Evolutionary conservation across 2,888 invertebrate genomes (phyloP).

Genomic region (Polydesmus complanatus): DNA sequence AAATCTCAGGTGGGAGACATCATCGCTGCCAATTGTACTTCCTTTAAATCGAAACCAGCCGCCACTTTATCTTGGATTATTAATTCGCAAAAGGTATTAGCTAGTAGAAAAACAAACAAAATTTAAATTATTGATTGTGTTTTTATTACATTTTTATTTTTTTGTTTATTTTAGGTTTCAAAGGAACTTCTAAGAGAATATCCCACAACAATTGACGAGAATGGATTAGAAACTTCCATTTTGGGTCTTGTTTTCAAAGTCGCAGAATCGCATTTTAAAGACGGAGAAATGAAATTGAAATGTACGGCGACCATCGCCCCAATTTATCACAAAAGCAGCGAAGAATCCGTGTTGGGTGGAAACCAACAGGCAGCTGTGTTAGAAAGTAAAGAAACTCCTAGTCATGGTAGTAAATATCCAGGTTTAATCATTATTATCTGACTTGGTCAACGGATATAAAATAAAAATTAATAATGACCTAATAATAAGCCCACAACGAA

Average conservation of each 20-base stretch:
- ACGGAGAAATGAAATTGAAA: slow-evolving; percentile 72
- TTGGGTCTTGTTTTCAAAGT: slow-evolving; percentile 67
- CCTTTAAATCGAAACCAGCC: too few species aligned
- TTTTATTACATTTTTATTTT: too few species aligned
- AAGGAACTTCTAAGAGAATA: slow-evolving; percentile 34
- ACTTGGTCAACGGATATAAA: too few species aligned
- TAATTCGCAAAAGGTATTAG: too few species aligned
- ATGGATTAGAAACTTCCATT: slow-evolving; percentile 63
- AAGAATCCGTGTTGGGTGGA: slow-evolving; percentile 60
- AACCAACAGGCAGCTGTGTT: slow-evolving; percentile 48
- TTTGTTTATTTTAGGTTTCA: slow-evolving; percentile 35
- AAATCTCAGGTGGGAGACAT: too few species aligned
- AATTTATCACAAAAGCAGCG: slow-evolving; percentile 70
- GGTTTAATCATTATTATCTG: too few species aligned
- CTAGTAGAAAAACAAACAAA: too few species aligned
- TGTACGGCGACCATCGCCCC: slow-evolving; percentile 76
- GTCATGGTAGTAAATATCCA: slow-evolving; percentile 21
- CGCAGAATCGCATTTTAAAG: slow-evolving; percentile 60
- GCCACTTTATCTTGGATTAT: too few species aligned
- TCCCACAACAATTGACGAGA: slow-evolving; percentile 39
- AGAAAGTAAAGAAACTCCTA: slow-evolving; percentile 52
- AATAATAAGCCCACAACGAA: too few species aligned
- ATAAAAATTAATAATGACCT: too few species aligned
- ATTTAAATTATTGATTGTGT: too few species aligned
- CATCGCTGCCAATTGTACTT: too few species aligned